phyloP scores from a whole-genome alignment of 2,113 vertebrate species.

The Colinus virginianus region DNA sequence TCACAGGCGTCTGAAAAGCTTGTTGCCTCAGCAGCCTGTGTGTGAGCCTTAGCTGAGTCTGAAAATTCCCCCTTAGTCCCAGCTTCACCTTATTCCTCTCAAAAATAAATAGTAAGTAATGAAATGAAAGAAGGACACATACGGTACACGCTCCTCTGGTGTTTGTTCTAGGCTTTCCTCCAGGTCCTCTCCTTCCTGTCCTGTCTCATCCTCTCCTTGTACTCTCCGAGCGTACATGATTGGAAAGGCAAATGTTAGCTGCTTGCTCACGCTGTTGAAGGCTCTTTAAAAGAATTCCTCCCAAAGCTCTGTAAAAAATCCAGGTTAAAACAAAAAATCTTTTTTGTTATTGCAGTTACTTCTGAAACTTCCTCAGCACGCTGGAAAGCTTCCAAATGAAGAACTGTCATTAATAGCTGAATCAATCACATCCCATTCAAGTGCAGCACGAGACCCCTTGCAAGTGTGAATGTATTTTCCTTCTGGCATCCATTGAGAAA shows the following conservation, averaged over 20 bases:
- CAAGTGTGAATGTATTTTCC: neutral
- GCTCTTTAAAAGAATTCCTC: neutral
- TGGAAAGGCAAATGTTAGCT: slow-evolving; percentile 26
- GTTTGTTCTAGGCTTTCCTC: slow-evolving; percentile 10
- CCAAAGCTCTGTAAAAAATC: neutral
- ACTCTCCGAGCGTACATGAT: neutral
- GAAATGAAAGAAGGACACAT: neutral
- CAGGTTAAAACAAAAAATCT: neutral
- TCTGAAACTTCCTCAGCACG: neutral
- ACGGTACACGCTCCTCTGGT: neutral
- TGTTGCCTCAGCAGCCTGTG: neutral
- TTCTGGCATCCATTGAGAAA: neutral
- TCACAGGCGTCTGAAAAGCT: neutral
- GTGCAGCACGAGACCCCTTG: neutral
- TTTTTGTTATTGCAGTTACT: neutral
- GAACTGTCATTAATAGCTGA: slow-evolving; percentile 45
- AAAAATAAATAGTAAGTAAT: slow-evolving; percentile 25
- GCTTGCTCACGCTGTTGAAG: neutral
- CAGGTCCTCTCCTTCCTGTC: neutral
- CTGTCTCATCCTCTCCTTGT: neutral
- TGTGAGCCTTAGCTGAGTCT: neutral
- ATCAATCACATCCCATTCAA: slow-evolving; percentile 24
- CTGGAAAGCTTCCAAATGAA: slow-evolving; percentile 39
- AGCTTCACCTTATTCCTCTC: neutral
- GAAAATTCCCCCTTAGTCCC: neutral